Base-by-base conservation (phyloP, 2,888 invertebrate genomes). In the Hemithea aestivaria region DNA sequence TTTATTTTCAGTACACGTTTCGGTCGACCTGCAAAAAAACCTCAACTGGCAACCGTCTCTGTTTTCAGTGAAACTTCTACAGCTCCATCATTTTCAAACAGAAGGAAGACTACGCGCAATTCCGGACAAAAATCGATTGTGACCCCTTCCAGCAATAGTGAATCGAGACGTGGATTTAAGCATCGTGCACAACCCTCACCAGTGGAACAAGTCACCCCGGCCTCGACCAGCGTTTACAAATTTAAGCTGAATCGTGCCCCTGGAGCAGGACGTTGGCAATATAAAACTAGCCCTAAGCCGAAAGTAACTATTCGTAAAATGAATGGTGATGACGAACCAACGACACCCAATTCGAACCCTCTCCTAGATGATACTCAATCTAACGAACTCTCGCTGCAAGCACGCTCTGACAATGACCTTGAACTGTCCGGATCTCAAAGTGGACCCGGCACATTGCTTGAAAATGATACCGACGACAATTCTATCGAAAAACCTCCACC, bases 191-290 rank as follows among this genome's bases (percentile, higher is more conserved):
- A 90, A 68, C 72, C 89, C 45, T 69, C 88, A 40, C 67, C 89
- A 48, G 85, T 89, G 1, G 91, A 91, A 51, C 83, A 87, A 61
- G 79, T 74, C 11, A 70, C 82, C 6, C 75, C 87, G 27, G 59
- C 87, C 10, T 87, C 91, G 3, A 90, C 91, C 23, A 91, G 92
- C 50, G 80, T 93, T 40, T 94, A 93, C 66, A 94, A 94, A 77
- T 92, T 95, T 59, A 96, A 95, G 71, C 79, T 96, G 26, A 94
- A 94, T 63, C 89, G 95, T 27, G 89, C 94, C 7, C 94, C 93
- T 29, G 95, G 95, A 2, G 92, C 93, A 27, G 95, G 96, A 34
- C 91, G 96, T 53, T 96, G 96, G 96, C 94, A 95, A 58, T 96
- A 96, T 75, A 96, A 95, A 80, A 95, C 96, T 6, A 94, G 95